Evolutionary conservation across 2,113 vertebrate species (phyloP).

Genomic region (Sceloporus undulatus): DNA sequence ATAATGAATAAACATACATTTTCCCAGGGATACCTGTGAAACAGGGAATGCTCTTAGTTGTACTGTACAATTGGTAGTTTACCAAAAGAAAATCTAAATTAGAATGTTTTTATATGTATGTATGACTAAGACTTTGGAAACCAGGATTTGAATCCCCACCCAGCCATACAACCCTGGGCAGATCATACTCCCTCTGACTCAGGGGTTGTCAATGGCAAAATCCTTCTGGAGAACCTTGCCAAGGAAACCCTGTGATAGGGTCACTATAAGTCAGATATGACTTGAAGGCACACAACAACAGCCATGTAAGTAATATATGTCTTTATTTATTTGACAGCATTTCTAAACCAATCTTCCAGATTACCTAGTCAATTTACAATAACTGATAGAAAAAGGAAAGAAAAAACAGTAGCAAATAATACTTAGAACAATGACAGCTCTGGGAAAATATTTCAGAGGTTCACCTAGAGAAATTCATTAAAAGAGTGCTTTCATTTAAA

Average conservation of each 20-base stretch:
- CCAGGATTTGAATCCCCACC: too few species aligned
- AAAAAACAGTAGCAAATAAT: background rate
- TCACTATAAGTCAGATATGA: too few species aligned
- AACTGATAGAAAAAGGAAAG: background rate
- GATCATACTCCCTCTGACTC: too few species aligned
- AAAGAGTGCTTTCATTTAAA: too few species aligned
- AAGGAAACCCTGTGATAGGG: too few species aligned
- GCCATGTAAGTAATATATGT: too few species aligned
- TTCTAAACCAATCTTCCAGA: background rate
- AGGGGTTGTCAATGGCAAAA: too few species aligned
- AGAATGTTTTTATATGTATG: background rate
- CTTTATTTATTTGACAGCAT: too few species aligned
- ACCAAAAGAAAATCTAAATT: background rate
- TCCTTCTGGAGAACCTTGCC: too few species aligned
- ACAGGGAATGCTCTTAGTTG: background rate
- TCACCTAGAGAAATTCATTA: background rate
- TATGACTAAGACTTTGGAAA: too few species aligned
- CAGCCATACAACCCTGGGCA: too few species aligned
- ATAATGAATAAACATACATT: background rate
- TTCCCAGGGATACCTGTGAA: conserved; percentile 5
- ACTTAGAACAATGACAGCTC: background rate
- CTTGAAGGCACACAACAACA: too few species aligned
- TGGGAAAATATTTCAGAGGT: background rate
- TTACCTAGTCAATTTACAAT: background rate
- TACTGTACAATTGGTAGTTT: background rate